Base-by-base conservation (phyloP, 2,113 vertebrate species). In the Rynchops niger region DNA sequence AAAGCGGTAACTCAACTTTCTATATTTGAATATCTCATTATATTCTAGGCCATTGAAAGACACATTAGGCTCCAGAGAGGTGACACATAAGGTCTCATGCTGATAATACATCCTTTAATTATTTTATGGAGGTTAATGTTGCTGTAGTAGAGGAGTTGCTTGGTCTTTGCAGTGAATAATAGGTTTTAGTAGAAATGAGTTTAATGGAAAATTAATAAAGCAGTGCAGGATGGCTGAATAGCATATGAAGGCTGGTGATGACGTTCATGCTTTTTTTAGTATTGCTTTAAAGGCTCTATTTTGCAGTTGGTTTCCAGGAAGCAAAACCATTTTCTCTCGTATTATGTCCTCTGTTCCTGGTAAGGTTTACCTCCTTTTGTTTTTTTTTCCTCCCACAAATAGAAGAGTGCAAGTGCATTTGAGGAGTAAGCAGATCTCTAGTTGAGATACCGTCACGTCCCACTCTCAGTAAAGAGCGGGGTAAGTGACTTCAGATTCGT, bases 101-200 rank as follows among this genome's bases (percentile, higher is more conserved):
- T 93, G 96, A 95, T 97, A 98, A 96, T 96, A 93, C 94, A 97
- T 96, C 96, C 97, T 95, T 97, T 98, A 95, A 98, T 98, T 97
- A 98, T 95, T 91, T 96, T 93, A 95, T 94, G 90, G 97, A 98
- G 96, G 97, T 96, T 98, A 97, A 98, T 96, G 67, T 95, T 95
- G 53, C 81, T 72, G 52, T 55, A 43, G 90, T 58, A 73, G 74
- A 71, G 58, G 30, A 83, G 79, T 58, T 71, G 80, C 55, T 92
- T 87, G 63, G 56, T 86, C 20, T 38, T 83, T 94, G 87, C 81
- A 86, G 36, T 73, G 86, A 95, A 79, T 93, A 91, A 97, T 91
- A 83, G 89, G 83, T 90, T 93, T 82, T 56, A 63, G 90, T 70
- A 88, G 84, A 76, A 96, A 84, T 34, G 10, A 70, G 34, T 95